phyloP scores from a whole-genome alignment of 2,888 invertebrate species.

The Pristionchus exspectatus region DNA sequence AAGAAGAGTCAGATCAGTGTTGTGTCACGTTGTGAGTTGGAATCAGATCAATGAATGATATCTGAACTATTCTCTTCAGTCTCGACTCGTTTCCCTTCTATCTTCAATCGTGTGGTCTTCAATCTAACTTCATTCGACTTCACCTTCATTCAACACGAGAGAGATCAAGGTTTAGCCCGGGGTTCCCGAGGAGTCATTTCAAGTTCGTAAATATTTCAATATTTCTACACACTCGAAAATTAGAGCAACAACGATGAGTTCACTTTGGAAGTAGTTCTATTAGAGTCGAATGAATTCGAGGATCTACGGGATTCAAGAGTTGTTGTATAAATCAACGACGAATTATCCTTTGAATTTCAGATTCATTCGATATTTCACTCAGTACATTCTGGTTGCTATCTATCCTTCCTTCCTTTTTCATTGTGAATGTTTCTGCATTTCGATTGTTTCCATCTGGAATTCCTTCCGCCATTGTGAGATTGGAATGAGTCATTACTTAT shows the following conservation, averaged over 20 bases:
- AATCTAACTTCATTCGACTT: background rate
- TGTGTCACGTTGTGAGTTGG: background rate
- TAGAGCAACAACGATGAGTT: background rate
- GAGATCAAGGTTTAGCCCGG: background rate
- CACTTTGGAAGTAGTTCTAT: background rate
- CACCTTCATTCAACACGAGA: background rate
- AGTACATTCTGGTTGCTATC: background rate
- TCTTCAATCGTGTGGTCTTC: background rate
- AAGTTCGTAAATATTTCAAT: background rate
- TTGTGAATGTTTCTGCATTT: background rate
- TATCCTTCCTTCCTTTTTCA: background rate
- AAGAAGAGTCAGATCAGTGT: background rate
- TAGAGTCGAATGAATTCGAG: background rate
- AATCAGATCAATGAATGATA: background rate
- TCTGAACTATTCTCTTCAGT: background rate
- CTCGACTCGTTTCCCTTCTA: background rate
- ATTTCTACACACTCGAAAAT: background rate
- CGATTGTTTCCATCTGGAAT: background rate
- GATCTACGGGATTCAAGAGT: background rate
- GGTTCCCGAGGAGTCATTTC: background rate
- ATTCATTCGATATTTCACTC: background rate
- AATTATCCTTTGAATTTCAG: background rate
- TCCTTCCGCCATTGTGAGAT: background rate
- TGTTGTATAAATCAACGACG: background rate
- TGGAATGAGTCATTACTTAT: background rate